Percentiles rank a stretch among this genome's conserved stretches.
phyloP scores from a whole-genome alignment of 2,888 invertebrate species.

The Meiosimyza platycephala region DNA sequence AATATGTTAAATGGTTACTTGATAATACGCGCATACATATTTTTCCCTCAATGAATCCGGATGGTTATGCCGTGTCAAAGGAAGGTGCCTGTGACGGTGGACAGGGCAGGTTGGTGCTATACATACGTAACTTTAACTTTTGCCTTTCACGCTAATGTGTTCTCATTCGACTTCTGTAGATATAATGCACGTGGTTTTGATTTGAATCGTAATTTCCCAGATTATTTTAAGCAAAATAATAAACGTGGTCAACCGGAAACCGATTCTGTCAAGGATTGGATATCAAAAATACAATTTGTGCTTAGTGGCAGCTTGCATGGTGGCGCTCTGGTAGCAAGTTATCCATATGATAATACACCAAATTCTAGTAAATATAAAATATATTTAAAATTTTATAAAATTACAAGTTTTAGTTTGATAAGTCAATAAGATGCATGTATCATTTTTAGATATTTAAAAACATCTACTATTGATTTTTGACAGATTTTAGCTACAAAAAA shows the following conservation, averaged over 20 bases:
- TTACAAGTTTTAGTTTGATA: too few relatives aligned
- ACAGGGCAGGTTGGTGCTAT: slow-evolving; percentile 78
- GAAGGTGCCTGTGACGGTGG: slow-evolving; percentile 90
- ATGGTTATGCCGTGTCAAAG: slow-evolving; percentile 93
- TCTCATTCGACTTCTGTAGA: slow-evolving; percentile 64
- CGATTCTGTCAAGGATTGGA: slow-evolving; percentile 93
- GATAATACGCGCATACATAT: slow-evolving; percentile 97
- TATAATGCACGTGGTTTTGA: slow-evolving; percentile 91
- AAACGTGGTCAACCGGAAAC: slow-evolving; percentile 94
- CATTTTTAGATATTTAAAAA: too few relatives aligned
- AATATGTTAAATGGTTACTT: slow-evolving; percentile 89
- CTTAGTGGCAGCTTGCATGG: slow-evolving; percentile 95
- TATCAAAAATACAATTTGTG: slow-evolving; percentile 91
- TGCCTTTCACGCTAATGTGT: neutral
- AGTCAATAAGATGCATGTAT: too few relatives aligned
- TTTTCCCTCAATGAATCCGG: slow-evolving; percentile 98
- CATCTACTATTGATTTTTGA: too few relatives aligned
- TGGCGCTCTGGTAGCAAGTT: slow-evolving; percentile 91
- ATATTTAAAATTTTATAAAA: neutral
- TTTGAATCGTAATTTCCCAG: slow-evolving; percentile 96
- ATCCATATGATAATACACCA: slow-evolving; percentile 96
- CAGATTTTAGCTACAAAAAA: too few relatives aligned
- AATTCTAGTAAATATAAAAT: slow-evolving; percentile 83
- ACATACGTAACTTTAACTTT: neutral
- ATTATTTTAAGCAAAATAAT: slow-evolving; percentile 90